phyloP scores from a whole-genome alignment of 2,797 vertebrate species.

The Cephalopachus bancanus region DNA sequence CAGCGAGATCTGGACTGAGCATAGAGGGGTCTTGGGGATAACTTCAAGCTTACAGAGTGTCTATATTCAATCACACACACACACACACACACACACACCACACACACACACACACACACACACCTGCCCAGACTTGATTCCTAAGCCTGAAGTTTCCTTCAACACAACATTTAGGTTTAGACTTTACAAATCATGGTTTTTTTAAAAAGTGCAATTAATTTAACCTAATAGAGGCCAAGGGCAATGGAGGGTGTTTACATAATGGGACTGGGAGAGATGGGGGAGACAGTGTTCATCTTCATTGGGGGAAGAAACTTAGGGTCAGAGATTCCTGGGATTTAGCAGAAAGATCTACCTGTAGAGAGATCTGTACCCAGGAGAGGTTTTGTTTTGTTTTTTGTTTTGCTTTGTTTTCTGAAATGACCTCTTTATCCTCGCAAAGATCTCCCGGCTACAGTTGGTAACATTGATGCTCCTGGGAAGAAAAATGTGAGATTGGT shows the following conservation, averaged over 20 bases:
- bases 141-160: not conserved
- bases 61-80: not conserved
- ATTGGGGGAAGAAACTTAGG: not conserved
- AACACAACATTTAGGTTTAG: constrained; percentile 1
- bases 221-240: not conserved
- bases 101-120: constrained; percentile 26
- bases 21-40: not conserved
- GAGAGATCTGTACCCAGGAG: not conserved
- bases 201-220: not conserved
- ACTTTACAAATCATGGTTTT: constrained; percentile 22
- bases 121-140: not conserved
- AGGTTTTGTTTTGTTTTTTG: not conserved
- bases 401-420: not conserved
- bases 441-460: not conserved
- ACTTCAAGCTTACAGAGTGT: not conserved
- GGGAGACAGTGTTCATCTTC: not conserved
- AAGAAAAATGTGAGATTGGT: constrained; percentile 19
- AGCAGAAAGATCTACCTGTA: not conserved
- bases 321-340: constrained; percentile 18
- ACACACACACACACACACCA: constrained; percentile 6
- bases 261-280: not conserved
- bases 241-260: not conserved
- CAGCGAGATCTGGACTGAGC: not conserved
- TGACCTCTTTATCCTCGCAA: constrained; percentile 32
- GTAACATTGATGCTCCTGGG: not conserved